Percentiles rank a stretch among this genome's conserved stretches.
Evolutionary conservation across 2,888 invertebrate species (phyloP).

Genomic region (Reticulitermes lucifugus): DNA sequence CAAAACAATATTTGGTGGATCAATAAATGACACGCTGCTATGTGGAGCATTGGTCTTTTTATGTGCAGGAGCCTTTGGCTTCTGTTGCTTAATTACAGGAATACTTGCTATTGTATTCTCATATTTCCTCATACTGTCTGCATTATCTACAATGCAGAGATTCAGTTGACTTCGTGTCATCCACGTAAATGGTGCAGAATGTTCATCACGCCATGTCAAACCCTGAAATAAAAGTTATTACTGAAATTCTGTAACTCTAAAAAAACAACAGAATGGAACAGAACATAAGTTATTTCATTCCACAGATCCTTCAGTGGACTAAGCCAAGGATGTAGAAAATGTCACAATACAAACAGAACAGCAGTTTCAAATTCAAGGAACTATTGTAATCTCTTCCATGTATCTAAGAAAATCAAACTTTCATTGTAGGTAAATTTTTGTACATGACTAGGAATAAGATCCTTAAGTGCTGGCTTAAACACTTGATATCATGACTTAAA

Average conservation of each 20-base stretch:
- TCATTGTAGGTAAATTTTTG: too few species aligned
- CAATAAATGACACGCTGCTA: conserved; percentile 49
- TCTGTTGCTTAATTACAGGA: neutral
- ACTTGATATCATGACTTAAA: too few species aligned
- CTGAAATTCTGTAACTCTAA: neutral
- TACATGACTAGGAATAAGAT: too few species aligned
- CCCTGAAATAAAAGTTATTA: conserved; percentile 40
- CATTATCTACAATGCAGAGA: conserved; percentile 60
- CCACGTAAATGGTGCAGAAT: conserved; percentile 88
- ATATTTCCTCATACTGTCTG: neutral
- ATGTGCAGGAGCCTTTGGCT: neutral
- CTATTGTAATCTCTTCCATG: too few species aligned
- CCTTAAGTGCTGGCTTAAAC: too few species aligned
- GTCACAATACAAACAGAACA: neutral
- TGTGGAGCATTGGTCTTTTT: neutral
- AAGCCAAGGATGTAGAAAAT: neutral
- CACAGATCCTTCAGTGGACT: too few species aligned
- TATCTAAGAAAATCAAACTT: too few species aligned
- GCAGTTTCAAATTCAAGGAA: too few species aligned
- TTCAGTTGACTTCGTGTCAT: conserved; percentile 86
- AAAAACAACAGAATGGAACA: too few species aligned
- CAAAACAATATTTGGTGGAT: conserved; percentile 53
- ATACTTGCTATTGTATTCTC: conserved; percentile 1
- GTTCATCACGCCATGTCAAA: conserved; percentile 77
- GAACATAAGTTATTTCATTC: too few species aligned